These are phyloP conservation scores for Crossaster papposus DNA, from an alignment of 53 echinoderm and acorn worm genomes.

Conservation along the genomic window DNA sequence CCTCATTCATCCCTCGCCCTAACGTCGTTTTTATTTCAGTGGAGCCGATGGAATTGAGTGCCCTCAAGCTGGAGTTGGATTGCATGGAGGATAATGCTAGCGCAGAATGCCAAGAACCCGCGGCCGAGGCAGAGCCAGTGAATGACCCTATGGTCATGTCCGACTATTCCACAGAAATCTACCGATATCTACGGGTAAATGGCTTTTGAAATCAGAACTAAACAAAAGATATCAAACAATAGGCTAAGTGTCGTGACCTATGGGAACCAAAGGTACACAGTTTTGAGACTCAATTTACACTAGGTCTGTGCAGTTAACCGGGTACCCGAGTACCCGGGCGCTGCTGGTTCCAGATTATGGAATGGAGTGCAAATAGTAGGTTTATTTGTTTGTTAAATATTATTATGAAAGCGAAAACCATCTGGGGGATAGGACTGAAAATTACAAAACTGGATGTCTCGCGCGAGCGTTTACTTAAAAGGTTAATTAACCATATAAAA, in stretches of 20 bases:
- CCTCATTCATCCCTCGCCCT: too few species aligned
- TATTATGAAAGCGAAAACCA: too few species aligned
- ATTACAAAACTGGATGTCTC: too few species aligned
- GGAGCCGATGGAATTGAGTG: conserved; percentile 2
- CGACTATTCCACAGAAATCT: background rate
- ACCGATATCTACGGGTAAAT: conserved; percentile 29
- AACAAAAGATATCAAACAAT: background rate
- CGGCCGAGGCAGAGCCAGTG: background rate
- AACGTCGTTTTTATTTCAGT: background rate
- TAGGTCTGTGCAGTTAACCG: too few species aligned
- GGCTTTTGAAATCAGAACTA: background rate
- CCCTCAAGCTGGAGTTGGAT: background rate
- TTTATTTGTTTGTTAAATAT: too few species aligned
- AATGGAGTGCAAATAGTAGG: too few species aligned
- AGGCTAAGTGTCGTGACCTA: background rate
- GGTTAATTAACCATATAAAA: background rate
- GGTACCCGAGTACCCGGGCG: too few species aligned
- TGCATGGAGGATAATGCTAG: background rate
- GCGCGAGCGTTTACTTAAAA: too few species aligned
- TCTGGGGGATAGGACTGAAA: too few species aligned
- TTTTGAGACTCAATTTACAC: background rate
- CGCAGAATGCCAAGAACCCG: too few species aligned
- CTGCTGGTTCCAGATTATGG: too few species aligned
- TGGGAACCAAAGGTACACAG: background rate
- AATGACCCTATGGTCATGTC: background rate